Conservation (phyloP, 2,888 invertebrate genomes). For the Pachycephus smyrnensis region DNA sequence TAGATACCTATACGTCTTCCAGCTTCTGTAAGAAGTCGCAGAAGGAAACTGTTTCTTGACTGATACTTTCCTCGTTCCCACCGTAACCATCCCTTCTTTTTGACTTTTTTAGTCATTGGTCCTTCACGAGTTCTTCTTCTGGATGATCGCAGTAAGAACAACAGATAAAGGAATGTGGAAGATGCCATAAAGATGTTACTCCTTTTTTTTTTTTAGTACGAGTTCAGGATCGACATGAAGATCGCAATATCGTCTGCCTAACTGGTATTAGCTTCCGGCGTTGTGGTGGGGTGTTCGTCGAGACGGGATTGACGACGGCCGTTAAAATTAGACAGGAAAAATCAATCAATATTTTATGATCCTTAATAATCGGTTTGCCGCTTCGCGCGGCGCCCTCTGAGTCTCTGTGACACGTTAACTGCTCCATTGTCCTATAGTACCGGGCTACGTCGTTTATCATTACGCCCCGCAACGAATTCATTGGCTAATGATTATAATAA, state of each 20-base stretch:
- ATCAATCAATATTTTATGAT: constrained; percentile 56
- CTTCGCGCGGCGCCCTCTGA: constrained; percentile 8
- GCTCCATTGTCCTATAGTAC: constrained; percentile 27
- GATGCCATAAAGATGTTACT: background rate
- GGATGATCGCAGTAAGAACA: background rate
- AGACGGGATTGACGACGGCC: constrained; percentile 37
- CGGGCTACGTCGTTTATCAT: constrained; percentile 34
- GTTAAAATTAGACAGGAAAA: constrained; percentile 45
- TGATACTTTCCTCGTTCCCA: background rate
- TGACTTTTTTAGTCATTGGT: background rate
- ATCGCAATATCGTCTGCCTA: background rate
- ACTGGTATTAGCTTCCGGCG: constrained; percentile 26
- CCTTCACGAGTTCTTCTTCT: background rate
- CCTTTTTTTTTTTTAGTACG: background rate
- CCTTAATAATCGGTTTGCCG: constrained; percentile 45
- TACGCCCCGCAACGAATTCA: constrained; percentile 17
- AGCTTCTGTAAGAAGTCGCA: background rate
- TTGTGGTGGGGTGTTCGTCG: constrained; percentile 13
- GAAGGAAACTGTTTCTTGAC: background rate
- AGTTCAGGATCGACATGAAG: background rate
- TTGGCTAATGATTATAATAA: constrained; percentile 16
- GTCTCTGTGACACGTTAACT: constrained; percentile 35
- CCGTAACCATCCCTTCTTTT: background rate
- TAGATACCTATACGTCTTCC: background rate
- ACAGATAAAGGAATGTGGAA: background rate